Base-by-base conservation (phyloP, 2,888 invertebrate species). In the Cheilosia grossa region DNA sequence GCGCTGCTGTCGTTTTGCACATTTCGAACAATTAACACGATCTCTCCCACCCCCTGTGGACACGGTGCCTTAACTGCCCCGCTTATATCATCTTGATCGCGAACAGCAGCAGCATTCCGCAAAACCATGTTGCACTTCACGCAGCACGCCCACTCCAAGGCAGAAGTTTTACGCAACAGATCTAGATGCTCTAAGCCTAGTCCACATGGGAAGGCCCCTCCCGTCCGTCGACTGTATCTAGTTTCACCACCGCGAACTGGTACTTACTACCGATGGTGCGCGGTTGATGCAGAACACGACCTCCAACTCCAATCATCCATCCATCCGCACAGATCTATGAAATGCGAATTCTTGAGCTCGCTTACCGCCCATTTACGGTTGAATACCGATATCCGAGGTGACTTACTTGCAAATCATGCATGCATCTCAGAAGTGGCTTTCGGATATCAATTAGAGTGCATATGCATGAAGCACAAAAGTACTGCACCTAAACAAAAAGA, bases 311-410 rank as follows among this genome's bases (percentile, higher is more conserved):
- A 51, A 19, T 59, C 61, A 49, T 61, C 72, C 37, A 33, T n/a
- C 30, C 49, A 33, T 40, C 30, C 15, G 19, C 4, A 15, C 37
- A 9, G 44, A 44, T 58, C 2, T 17, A 21, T 21, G 53, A 51
- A 82, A 77, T 70, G 82, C 66, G 72, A 79, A 80, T 83, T 80
- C 74, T 66, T 24, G 51, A 24, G 51, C 21, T 51, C 75, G 66
- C 59, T 74, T n/a, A 69, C 53, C 74, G 61, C 61, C 74, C 58
- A 59, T 83, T 74, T 74, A 83, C 70, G 83, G 83, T 83, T 74
- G 79, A 80, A 49, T 74, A 49, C 42, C 44, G 74, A 30, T 74
- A 64, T 49, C 70, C 74, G 83, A 80, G 80, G 83, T 80, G 83
- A 80, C 72, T 72, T 53, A 56, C 72, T 30, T 66, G 44, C 40